Percentiles rank a stretch among this genome's conserved stretches.
Conservation (phyloP, 2,113 vertebrate species). For the Dicrurus megarhynchus region DNA sequence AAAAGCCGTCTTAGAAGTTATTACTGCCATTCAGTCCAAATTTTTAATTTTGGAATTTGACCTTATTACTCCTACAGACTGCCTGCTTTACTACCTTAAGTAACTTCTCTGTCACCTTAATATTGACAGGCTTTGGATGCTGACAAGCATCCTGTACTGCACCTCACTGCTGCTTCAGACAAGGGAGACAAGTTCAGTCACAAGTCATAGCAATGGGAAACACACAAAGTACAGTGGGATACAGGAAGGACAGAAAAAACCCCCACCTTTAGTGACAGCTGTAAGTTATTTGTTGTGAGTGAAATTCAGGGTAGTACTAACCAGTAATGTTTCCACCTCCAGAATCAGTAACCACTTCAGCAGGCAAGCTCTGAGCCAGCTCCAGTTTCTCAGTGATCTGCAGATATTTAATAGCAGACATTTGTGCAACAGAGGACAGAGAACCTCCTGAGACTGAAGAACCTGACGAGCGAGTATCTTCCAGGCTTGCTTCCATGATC, state of each 20-base stretch:
- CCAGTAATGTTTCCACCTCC: neutral
- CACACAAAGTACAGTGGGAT: neutral
- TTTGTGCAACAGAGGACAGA: conserved; percentile 63
- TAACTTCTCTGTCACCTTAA: neutral
- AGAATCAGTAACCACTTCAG: conserved; percentile 9
- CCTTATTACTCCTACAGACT: neutral
- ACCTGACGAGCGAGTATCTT: conserved; percentile 70
- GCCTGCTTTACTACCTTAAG: neutral
- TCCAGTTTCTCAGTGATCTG: conserved; percentile 73
- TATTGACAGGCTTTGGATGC: neutral
- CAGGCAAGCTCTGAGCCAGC: conserved; percentile 40
- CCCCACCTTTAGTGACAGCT: neutral
- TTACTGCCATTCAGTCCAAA: neutral
- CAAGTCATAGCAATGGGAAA: neutral
- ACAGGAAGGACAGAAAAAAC: neutral
- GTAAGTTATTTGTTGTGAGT: neutral
- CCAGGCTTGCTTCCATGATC: conserved; percentile 80
- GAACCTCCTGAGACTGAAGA: conserved; percentile 75
- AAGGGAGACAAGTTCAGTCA: neutral
- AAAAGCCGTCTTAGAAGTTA: neutral
- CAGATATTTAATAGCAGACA: conserved; percentile 68
- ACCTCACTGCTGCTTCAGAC: neutral
- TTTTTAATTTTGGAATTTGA: neutral
- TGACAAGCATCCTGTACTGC: neutral
- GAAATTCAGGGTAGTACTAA: neutral